These are phyloP conservation scores for Campylomormyrus tamandua DNA, from an alignment of 2,113 vertebrate species.

Conservation along the genomic window DNA sequence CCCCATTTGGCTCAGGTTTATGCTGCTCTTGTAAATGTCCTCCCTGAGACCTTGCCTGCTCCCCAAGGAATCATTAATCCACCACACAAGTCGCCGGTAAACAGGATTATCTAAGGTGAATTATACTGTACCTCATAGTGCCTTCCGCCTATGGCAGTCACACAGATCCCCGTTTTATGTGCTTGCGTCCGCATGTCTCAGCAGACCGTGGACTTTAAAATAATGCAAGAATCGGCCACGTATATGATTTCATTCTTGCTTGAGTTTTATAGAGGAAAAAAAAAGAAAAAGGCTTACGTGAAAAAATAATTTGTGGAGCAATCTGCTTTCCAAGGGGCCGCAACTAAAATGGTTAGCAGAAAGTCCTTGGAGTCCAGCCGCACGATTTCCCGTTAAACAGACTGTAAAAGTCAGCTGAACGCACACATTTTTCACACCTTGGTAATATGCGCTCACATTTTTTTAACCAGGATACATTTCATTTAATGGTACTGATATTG, in stretches of 20 bases:
- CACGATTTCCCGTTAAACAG: not conserved
- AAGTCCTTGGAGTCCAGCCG: not conserved
- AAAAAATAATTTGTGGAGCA: not conserved
- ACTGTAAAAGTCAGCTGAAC: constrained; percentile 5
- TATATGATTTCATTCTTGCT: not conserved
- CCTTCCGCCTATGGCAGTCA: not conserved
- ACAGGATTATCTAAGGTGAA: constrained; percentile 17
- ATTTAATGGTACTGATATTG: constrained; percentile 7
- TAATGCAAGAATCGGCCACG: not conserved
- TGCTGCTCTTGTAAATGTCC: constrained; percentile 22
- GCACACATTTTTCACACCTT: not conserved
- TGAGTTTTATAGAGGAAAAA: not conserved
- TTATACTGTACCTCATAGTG: constrained; percentile 4
- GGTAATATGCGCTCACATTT: not conserved
- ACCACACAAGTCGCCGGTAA: constrained; percentile 12
- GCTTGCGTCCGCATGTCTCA: not conserved
- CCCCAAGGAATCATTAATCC: constrained; percentile 21
- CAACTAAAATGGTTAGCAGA: not conserved
- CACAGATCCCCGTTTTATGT: not conserved
- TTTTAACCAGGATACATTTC: not conserved
- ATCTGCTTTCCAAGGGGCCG: not conserved
- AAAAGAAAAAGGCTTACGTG: not conserved
- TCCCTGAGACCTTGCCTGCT: constrained; percentile 17
- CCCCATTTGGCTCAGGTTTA: not conserved
- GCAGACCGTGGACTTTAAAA: not conserved